phyloP scores from a whole-genome alignment of 2,888 invertebrate species.

The Bimastos eiseni region DNA sequence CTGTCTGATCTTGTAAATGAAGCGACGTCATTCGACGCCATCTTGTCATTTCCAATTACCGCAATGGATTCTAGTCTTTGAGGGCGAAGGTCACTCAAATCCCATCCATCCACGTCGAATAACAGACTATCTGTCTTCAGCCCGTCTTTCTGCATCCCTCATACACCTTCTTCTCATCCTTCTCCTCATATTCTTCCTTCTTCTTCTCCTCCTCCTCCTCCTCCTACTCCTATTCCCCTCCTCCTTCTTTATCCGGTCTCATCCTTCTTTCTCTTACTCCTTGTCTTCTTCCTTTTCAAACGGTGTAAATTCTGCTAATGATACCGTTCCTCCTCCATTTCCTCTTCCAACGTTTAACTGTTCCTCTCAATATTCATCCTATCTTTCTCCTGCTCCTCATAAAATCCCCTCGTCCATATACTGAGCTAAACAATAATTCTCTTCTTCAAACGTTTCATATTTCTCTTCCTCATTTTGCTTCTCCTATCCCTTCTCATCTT shows the following conservation, averaged over 20 bases:
- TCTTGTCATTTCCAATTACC: not conserved
- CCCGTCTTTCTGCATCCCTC: not conserved
- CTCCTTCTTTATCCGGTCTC: not conserved
- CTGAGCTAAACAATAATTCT: too few species aligned
- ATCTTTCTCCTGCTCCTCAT: not conserved
- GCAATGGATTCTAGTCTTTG: constrained; percentile 4
- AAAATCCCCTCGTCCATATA: too few species aligned
- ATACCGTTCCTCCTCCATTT: not conserved
- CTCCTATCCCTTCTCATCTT: not conserved
- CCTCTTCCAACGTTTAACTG: not conserved
- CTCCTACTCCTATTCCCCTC: not conserved
- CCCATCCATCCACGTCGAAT: constrained; percentile 9
- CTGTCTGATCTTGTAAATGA: not conserved
- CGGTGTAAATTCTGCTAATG: not conserved
- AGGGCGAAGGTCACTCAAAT: not conserved
- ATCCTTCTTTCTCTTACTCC: not conserved
- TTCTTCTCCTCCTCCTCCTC: not conserved
- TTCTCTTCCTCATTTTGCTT: not conserved
- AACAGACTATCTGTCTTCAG: not conserved
- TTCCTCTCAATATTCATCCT: not conserved
- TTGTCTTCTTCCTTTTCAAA: not conserved
- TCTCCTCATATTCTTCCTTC: not conserved
- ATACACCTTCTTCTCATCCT: not conserved
- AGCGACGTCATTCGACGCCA: constrained; percentile 13
- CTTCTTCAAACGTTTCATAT: too few species aligned